Evolutionary conservation across 2,888 invertebrate genomes (phyloP).

Genomic region (Rotaria sp.): DNA sequence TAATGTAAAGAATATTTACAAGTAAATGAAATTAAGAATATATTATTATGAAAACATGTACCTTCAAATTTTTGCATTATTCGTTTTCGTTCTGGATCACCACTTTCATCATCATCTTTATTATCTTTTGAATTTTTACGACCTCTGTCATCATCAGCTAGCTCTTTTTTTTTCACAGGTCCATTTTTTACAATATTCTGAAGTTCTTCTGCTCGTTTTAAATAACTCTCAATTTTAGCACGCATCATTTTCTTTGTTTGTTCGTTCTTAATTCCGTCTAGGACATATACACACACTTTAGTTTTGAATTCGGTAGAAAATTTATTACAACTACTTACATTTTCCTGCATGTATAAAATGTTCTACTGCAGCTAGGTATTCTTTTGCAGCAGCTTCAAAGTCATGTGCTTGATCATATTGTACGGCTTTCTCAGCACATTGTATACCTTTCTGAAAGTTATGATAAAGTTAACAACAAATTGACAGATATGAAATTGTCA

Average conservation of each 20-base stretch:
- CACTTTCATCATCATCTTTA: neutral
- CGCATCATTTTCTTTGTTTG: slow-evolving; percentile 91
- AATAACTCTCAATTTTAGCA: slow-evolving; percentile 82
- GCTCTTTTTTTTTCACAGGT: slow-evolving; percentile 18
- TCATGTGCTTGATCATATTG: slow-evolving; percentile 96
- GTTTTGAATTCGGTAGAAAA: too few relatives aligned
- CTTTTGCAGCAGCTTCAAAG: slow-evolving; percentile 84
- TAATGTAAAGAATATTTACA: slow-evolving; percentile 42
- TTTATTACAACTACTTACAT: slow-evolving; percentile 63
- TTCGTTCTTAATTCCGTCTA: slow-evolving; percentile 89
- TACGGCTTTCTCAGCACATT: slow-evolving; percentile 93
- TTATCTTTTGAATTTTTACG: neutral
- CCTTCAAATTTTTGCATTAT: neutral
- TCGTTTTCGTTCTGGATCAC: neutral
- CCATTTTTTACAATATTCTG: slow-evolving; percentile 63
- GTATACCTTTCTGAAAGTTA: slow-evolving; percentile 79
- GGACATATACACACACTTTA: neutral
- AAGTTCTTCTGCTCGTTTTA: slow-evolving; percentile 91
- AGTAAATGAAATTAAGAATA: too few relatives aligned
- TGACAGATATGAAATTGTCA: too few relatives aligned
- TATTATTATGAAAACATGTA: neutral
- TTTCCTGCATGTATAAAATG: slow-evolving; percentile 97
- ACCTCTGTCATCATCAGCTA: slow-evolving; percentile 30
- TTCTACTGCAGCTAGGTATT: slow-evolving; percentile 93
- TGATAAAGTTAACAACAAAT: neutral